A percentile compares a stretch with the other conserved stretches of the same genome.
phyloP scores from a whole-genome alignment of 1,140 invertebrate species.

The Aphelenchoides fujianensis region DNA sequence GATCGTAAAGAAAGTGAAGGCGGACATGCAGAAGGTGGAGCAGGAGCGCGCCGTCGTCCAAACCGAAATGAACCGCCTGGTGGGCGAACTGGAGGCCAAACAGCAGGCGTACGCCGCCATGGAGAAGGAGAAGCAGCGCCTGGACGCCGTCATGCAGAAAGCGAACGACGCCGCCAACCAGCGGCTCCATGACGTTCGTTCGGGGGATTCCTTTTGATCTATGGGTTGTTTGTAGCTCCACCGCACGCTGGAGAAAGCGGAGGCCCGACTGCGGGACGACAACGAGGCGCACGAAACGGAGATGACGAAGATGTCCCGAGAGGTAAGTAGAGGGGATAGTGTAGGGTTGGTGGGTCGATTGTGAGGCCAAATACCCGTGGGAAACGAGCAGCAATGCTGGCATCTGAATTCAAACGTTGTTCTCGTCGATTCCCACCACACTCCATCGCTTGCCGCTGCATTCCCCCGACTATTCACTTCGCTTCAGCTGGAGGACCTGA shows the following conservation, averaged over 20 bases:
- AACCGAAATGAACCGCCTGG: conserved; percentile 2
- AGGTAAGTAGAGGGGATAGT: too few relatives aligned
- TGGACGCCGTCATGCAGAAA: conserved; percentile 36
- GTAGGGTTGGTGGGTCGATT: too few relatives aligned
- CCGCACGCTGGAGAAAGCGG: neutral
- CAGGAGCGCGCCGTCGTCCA: conserved; percentile 20
- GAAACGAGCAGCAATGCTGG: too few relatives aligned
- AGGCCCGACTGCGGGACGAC: neutral
- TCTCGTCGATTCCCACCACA: too few relatives aligned
- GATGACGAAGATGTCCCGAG: neutral
- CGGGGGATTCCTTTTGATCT: neutral
- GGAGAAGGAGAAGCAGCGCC: conserved; percentile 36
- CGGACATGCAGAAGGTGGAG: conserved; percentile 25
- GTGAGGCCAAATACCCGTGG: too few relatives aligned
- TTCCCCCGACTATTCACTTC: neutral
- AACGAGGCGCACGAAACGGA: conserved; percentile 9
- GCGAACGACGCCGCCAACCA: conserved; percentile 18
- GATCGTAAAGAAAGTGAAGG: conserved; percentile 40
- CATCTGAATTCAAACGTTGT: too few relatives aligned
- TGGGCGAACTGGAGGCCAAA: conserved; percentile 1
- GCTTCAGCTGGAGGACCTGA: conserved; percentile 15
- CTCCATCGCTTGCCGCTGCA: neutral
- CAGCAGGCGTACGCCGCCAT: neutral
- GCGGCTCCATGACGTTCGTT: neutral
- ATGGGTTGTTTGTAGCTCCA: neutral